These are phyloP conservation scores for Psilopsiagon aurifrons DNA, from an alignment of 2,113 vertebrate genomes.

Conservation along the genomic window DNA sequence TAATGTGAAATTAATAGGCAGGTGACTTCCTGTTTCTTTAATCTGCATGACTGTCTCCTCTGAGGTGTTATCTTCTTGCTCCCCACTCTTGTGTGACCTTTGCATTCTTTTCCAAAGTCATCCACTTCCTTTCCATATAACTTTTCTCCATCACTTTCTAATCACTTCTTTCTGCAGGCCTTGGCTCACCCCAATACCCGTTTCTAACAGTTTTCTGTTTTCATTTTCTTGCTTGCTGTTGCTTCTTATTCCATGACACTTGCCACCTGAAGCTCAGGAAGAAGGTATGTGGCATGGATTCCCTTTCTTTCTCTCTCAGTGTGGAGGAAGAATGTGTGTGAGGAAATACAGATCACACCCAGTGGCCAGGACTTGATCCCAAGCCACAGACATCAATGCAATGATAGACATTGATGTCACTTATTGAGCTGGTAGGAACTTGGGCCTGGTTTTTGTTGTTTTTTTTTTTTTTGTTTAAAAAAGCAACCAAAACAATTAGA, in stretches of 20 bases:
- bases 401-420: background rate
- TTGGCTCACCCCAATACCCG: background rate
- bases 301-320: conserved; percentile 1
- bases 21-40: background rate
- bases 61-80: background rate
- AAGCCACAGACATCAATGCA: conserved; percentile 3
- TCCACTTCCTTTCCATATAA: background rate
- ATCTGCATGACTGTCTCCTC: conserved; percentile 43
- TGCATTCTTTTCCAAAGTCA: background rate
- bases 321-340: background rate
- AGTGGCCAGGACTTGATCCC: background rate
- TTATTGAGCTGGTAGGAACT: conserved; percentile 46
- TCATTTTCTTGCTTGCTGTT: conserved; percentile 48
- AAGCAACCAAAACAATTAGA: background rate
- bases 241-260: conserved; percentile 37
- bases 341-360: background rate
- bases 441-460: accelerated
- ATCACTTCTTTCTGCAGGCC: background rate
- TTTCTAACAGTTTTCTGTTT: conserved; percentile 48
- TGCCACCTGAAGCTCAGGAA: conserved; percentile 74
- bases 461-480: background rate
- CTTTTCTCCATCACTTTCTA: conserved; percentile 20
- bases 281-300: conserved; percentile 85
- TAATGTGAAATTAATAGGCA: conserved; percentile 33
- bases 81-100: background rate